Base-by-base conservation (phyloP, 1,140 invertebrate genomes). In the Proales similis region DNA sequence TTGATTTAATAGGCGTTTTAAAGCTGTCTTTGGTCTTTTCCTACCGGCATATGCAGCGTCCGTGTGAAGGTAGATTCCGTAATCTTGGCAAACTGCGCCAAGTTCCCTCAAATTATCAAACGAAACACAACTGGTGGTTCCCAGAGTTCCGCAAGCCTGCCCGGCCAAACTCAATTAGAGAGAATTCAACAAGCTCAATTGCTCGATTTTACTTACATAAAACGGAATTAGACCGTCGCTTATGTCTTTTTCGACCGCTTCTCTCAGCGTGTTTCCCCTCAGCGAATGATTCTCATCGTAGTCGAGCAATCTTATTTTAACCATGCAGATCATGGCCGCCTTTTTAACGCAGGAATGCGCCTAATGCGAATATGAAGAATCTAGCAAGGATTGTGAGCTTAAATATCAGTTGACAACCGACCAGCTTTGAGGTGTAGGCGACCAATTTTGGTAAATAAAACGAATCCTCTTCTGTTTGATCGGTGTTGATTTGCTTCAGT, bases 301-400 rank as follows among this genome's bases (percentile, higher is more conserved):
- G 70, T 97, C 92, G 26, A 99, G 78, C 70, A 98, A 95, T 63
- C 93, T 79, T 61, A 99, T 78, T 72, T 97, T 98, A 0, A 98
- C 92, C 70, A 97, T 93, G 66, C 85, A 86, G 67, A 99, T 97
- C 90, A 97, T 97, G 0, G 92, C 94, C 11, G 91, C 91, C 74
- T 98, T 99, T 78, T 99, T 94, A 6, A 97, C 92, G 72, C 90
- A 96, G n/a, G 91, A 96, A 75, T 99, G 95, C 22, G 93, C 88
- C 80, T 97, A 36, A 36, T 19, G 46, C 22, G n/a, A 48, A 26
- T 12, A 29, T 19, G 0, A 63, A 42, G 20, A 29, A 27, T 24
- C 20, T 20, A 57, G 26, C n/a, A n/a, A 26, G 9, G 5, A 39
- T 19, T 49, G 7, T 24, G 22, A 48, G 4, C 27, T 14, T 2